phyloP scores from a whole-genome alignment of 2,797 vertebrate genomes.

The Lerista edwardsae region DNA sequence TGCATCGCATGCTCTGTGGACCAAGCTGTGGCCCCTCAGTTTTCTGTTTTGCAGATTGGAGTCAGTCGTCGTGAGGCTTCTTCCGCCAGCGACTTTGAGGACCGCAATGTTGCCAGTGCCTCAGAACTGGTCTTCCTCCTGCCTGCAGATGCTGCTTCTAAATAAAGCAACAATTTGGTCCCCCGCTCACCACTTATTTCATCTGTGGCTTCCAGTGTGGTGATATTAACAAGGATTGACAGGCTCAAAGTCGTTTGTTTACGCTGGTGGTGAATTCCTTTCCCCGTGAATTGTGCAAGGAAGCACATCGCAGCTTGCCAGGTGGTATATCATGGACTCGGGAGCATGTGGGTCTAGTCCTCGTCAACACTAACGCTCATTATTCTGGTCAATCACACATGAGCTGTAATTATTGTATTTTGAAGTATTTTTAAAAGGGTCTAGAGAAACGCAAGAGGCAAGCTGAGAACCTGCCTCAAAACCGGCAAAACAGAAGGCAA shows the following conservation, averaged over 20 bases:
- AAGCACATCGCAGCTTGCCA: conserved; percentile 12
- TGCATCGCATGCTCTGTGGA: too few species aligned
- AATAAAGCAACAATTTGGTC: conserved; percentile 75
- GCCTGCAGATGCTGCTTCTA: conserved; percentile 66
- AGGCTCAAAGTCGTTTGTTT: conserved; percentile 73
- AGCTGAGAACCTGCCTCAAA: neutral
- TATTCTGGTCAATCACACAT: neutral
- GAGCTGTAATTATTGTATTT: neutral
- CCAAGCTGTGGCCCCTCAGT: too few species aligned
- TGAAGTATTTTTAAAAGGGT: neutral
- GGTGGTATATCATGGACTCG: neutral
- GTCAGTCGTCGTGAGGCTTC: too few species aligned
- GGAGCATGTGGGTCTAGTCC: neutral
- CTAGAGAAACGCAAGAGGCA: neutral
- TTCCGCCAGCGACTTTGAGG: conserved; percentile 42
- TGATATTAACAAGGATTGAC: conserved; percentile 78
- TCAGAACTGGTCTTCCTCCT: conserved; percentile 36
- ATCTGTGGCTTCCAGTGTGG: conserved; percentile 57
- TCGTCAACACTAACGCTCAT: too few species aligned
- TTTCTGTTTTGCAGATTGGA: too few species aligned
- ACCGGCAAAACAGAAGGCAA: too few species aligned
- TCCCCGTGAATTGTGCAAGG: conserved; percentile 44
- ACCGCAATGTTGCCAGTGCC: conserved; percentile 53
- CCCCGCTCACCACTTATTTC: conserved; percentile 59
- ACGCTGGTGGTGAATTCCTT: conserved; percentile 65